These are phyloP conservation scores for Cataglyphis livida DNA, from an alignment of 2,888 invertebrate genomes.

Conservation along the genomic window DNA sequence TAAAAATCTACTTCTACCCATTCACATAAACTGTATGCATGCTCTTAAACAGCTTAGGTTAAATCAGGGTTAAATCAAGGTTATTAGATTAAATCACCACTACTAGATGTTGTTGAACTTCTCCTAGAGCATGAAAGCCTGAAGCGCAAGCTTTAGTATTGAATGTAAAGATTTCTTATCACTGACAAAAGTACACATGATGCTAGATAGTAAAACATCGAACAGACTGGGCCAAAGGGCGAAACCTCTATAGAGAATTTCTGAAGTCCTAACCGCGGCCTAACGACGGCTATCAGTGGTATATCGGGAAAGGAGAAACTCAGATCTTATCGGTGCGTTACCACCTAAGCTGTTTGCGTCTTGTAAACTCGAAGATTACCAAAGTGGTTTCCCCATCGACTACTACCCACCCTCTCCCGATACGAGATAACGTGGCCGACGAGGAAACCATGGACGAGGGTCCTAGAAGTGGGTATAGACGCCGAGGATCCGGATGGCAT, in stretches of 20 bases:
- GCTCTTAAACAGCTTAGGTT: not conserved
- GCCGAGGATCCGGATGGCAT: conserved; percentile 73
- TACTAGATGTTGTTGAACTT: conserved; percentile 49
- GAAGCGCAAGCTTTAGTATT: conserved; percentile 55
- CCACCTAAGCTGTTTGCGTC: conserved; percentile 84
- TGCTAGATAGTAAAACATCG: conserved; percentile 63
- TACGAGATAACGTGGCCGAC: conserved; percentile 77
- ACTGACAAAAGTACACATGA: conserved; percentile 62
- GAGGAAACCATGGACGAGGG: conserved; percentile 74
- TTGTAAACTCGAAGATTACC: conserved; percentile 82
- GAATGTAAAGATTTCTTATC: conserved; percentile 67
- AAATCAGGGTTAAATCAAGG: too few relatives aligned
- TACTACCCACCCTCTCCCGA: conserved; percentile 64
- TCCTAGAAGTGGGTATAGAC: conserved; percentile 66
- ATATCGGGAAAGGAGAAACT: conserved; percentile 77
- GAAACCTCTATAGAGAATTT: conserved; percentile 54
- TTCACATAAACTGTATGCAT: conserved; percentile 39
- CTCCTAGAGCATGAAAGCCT: conserved; percentile 53
- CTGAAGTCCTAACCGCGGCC: conserved; percentile 78
- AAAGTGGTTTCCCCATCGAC: conserved; percentile 66
- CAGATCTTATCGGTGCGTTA: conserved; percentile 83
- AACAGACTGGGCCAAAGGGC: conserved; percentile 58
- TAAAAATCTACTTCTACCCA: conserved; percentile 41
- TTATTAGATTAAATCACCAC: conserved; percentile 45
- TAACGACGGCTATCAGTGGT: conserved; percentile 77